Conservation (phyloP, 2,113 vertebrate genomes). For the Ptyas mucosa region DNA sequence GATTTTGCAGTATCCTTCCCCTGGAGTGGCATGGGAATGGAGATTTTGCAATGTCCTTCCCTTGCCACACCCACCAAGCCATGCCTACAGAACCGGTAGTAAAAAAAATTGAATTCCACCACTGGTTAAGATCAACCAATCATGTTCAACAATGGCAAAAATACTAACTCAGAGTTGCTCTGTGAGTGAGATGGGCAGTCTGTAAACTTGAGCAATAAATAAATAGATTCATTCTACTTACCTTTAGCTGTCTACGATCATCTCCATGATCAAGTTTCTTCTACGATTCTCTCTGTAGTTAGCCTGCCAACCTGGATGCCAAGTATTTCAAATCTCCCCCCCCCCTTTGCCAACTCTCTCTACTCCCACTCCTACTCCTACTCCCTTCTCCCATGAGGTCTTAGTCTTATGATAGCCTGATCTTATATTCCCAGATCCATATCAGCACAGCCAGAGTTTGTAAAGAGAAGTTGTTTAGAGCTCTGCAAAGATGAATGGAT, state of each 20-base stretch:
- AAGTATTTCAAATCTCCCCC: neutral
- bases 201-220: neutral
- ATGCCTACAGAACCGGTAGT: too few relatives aligned
- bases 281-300: neutral
- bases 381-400: neutral
- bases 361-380: neutral
- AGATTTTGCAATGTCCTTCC: too few relatives aligned
- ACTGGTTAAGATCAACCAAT: neutral
- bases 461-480: neutral
- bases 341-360: neutral
- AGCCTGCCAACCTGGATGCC: neutral
- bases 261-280: neutral
- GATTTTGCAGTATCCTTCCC: too few relatives aligned
- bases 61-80: too few relatives aligned
- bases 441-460: neutral
- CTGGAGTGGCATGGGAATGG: too few relatives aligned
- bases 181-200: neutral
- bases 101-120: too few relatives aligned
- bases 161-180: neutral
- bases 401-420: neutral
- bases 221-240: neutral
- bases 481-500: neutral
- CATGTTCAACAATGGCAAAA: neutral
- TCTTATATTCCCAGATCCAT: neutral
- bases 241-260: neutral